These are phyloP conservation scores for Rhagoletis pomonella DNA, from an alignment of 1,140 invertebrate species.

Conservation along the genomic window DNA sequence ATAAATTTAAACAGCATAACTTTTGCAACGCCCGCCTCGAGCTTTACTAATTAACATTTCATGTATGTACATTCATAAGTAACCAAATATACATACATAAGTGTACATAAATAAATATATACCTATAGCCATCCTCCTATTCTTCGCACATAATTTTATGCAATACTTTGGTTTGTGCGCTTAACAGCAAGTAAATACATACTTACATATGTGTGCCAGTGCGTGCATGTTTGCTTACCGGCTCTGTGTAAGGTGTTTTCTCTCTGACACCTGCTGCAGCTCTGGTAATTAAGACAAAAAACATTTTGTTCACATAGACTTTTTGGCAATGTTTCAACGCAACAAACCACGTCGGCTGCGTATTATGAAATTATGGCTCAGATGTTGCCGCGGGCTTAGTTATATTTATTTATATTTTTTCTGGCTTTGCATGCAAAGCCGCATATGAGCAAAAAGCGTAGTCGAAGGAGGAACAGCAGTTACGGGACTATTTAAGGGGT, in stretches of 20 bases:
- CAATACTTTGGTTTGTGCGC: constrained; percentile 30
- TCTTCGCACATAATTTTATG: constrained; percentile 38
- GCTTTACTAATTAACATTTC: constrained; percentile 2
- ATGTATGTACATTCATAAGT: not conserved
- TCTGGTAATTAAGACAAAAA: constrained; percentile 9
- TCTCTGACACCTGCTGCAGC: constrained; percentile 16
- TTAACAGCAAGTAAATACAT: not conserved
- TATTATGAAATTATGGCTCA: constrained; percentile 46
- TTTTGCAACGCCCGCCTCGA: not conserved
- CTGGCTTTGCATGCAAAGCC: not conserved
- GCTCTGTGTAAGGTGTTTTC: not conserved
- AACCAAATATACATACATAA: not conserved
- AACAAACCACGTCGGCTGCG: not conserved
- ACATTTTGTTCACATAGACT: not conserved
- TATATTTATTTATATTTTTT: not conserved
- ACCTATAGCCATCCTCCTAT: not conserved
- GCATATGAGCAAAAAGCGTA: not conserved
- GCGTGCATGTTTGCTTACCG: not conserved
- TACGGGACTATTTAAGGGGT: no score
- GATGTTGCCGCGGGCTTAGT: not conserved
- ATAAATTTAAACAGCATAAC: not conserved
- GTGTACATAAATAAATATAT: no score
- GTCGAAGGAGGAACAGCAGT: no score
- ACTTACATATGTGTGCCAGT: not conserved
- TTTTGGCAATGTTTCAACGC: constrained; percentile 28